phyloP scores from a whole-genome alignment of 1,140 invertebrate genomes.

The Caenorhabditis tropicalis region DNA sequence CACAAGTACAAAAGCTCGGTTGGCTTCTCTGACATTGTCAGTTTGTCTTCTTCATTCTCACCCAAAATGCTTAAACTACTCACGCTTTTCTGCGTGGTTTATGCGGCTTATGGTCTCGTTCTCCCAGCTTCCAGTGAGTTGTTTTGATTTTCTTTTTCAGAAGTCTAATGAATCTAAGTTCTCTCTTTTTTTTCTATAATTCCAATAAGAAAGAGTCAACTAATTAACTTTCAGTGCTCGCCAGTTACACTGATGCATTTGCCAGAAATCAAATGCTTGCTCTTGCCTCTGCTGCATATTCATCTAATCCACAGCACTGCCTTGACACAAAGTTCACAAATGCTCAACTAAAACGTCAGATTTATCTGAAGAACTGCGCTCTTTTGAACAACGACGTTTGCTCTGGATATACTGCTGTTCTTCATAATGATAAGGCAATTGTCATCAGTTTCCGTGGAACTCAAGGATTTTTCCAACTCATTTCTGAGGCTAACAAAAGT shows the following conservation, averaged over 20 bases:
- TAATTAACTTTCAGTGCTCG: background rate
- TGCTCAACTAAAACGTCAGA: constrained; percentile 57
- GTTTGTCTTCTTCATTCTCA: background rate
- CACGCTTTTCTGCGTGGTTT: constrained; percentile 5
- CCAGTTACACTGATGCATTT: constrained; percentile 58
- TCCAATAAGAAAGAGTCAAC: too few species aligned
- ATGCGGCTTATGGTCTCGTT: background rate
- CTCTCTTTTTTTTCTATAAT: too few species aligned
- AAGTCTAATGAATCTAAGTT: too few species aligned
- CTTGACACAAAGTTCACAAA: constrained; percentile 57
- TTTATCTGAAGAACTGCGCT: constrained; percentile 57
- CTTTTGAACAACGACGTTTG: constrained; percentile 57
- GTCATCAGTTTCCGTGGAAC: constrained; percentile 62
- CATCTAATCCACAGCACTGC: constrained; percentile 56
- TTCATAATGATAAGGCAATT: constrained; percentile 56
- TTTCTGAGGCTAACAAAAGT: constrained; percentile 59
- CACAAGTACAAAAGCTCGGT: background rate
- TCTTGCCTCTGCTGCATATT: constrained; percentile 61
- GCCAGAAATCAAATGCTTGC: constrained; percentile 59
- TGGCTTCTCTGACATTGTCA: constrained; percentile 7
- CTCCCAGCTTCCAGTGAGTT: constrained; percentile 10
- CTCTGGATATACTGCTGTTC: constrained; percentile 62
- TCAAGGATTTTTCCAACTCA: constrained; percentile 60
- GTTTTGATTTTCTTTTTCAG: background rate
- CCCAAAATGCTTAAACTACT: constrained; percentile 29